Conservation (phyloP, 2,113 vertebrate species). For the Aplodontia rufa region DNA sequence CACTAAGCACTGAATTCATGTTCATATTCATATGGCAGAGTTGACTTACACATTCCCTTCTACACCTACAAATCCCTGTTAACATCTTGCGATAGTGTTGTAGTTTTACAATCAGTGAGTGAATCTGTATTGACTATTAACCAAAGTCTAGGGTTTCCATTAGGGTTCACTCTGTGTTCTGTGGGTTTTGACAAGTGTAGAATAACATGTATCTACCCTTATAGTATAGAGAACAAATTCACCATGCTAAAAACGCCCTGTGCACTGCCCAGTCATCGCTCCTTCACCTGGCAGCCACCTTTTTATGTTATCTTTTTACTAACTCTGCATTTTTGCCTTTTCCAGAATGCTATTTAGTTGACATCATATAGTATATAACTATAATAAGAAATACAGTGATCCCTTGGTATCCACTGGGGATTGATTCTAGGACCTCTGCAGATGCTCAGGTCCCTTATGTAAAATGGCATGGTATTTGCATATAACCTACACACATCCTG, state of each 20-base stretch:
- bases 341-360: too few relatives aligned
- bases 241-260: neutral
- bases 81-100: neutral
- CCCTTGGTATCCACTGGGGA: neutral
- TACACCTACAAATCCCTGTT: neutral
- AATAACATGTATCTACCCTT: neutral
- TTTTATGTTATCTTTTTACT: neutral
- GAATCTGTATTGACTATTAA: neutral
- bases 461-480: neutral
- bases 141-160: neutral
- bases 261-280: neutral
- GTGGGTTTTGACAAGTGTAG: neutral
- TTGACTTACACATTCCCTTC: neutral
- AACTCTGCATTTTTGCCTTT: neutral
- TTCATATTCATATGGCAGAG: neutral
- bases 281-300: neutral
- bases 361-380: neutral
- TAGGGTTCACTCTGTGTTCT: neutral
- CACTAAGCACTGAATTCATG: neutral
- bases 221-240: neutral
- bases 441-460: too few relatives aligned
- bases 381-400: neutral
- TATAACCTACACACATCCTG: neutral
- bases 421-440: neutral
- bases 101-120: neutral